These are phyloP conservation scores for Typhlichthys eigenmanni DNA, from an alignment of 2,797 vertebrate species.

Conservation along the genomic window DNA sequence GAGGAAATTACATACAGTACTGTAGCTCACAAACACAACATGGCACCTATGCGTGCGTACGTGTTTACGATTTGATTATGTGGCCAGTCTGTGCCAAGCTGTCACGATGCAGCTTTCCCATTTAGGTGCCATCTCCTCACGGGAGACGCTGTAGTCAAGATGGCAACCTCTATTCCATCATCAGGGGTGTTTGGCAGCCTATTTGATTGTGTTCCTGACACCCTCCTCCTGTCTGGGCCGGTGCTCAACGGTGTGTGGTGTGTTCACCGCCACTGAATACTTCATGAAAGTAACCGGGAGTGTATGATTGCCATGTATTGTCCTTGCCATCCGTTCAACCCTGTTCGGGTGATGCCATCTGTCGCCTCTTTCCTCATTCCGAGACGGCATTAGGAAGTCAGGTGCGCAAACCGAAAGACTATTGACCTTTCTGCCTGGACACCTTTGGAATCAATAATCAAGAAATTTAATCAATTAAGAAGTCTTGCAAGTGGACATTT, in stretches of 20 bases:
- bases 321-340: conserved; percentile 25
- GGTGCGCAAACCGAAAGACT: conserved; percentile 51
- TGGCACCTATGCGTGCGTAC: conserved; percentile 46
- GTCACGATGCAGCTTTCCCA: conserved; percentile 67
- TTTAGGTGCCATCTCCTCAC: conserved; percentile 65
- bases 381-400: conserved; percentile 57
- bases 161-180: conserved; percentile 73
- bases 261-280: conserved; percentile 44
- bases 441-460: conserved; percentile 73
- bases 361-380: conserved; percentile 16
- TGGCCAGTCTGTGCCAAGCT: conserved; percentile 60
- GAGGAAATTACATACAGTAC: conserved; percentile 5
- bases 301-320: conserved; percentile 41
- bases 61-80: conserved; percentile 46
- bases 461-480: conserved; percentile 77
- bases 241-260: conserved; percentile 2
- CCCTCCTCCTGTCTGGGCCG: conserved; percentile 11
- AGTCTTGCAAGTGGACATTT: conserved; percentile 65
- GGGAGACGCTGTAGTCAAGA: conserved; percentile 69
- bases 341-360: conserved; percentile 25
- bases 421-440: conserved; percentile 72
- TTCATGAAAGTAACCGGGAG: conserved; percentile 52
- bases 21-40: background rate
- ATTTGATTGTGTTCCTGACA: conserved; percentile 21
- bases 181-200: conserved; percentile 34